These are phyloP conservation scores for Neoascia interrupta DNA, from an alignment of 2,888 invertebrate species.

Conservation along the genomic window DNA sequence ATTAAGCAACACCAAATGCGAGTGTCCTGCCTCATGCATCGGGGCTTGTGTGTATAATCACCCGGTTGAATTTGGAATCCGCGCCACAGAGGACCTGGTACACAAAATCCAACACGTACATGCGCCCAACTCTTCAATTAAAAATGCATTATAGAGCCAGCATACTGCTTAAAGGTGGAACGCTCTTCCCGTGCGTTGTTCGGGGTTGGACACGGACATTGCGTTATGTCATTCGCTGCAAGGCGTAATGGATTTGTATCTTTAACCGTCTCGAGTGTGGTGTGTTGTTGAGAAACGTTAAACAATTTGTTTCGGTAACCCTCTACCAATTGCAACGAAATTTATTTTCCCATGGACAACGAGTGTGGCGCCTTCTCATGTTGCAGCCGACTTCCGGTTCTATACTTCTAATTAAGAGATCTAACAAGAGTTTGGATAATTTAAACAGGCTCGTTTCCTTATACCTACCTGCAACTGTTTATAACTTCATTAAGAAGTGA, in stretches of 20 bases:
- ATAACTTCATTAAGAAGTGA: too few relatives aligned
- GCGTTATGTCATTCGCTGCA: constrained; percentile 63
- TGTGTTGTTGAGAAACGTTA: constrained; percentile 46
- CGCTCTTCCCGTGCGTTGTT: constrained; percentile 48
- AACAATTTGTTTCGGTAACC: constrained; percentile 59
- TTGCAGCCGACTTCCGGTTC: constrained; percentile 56
- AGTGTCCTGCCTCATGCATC: constrained; percentile 45
- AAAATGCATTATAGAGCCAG: constrained; percentile 64
- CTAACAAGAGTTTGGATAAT: too few relatives aligned
- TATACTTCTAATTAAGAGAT: too few relatives aligned
- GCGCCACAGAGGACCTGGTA: constrained; percentile 24
- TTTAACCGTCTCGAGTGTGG: background rate
- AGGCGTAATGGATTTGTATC: constrained; percentile 56
- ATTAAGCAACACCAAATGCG: constrained; percentile 44
- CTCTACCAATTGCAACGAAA: constrained; percentile 42
- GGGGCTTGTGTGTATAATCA: constrained; percentile 45
- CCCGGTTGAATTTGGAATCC: constrained; percentile 46
- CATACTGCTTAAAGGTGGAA: constrained; percentile 63
- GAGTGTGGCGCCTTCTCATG: constrained; percentile 57
- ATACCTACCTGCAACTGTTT: too few relatives aligned
- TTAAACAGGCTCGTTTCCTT: too few relatives aligned
- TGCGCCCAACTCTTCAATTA: constrained; percentile 61
- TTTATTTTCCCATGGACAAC: constrained; percentile 27
- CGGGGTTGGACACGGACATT: constrained; percentile 50
- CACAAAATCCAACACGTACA: background rate